Percentiles rank a stretch among this genome's conserved stretches.
Evolutionary conservation across 2,888 invertebrate species (phyloP).

Genomic region (Germaria angustata): DNA sequence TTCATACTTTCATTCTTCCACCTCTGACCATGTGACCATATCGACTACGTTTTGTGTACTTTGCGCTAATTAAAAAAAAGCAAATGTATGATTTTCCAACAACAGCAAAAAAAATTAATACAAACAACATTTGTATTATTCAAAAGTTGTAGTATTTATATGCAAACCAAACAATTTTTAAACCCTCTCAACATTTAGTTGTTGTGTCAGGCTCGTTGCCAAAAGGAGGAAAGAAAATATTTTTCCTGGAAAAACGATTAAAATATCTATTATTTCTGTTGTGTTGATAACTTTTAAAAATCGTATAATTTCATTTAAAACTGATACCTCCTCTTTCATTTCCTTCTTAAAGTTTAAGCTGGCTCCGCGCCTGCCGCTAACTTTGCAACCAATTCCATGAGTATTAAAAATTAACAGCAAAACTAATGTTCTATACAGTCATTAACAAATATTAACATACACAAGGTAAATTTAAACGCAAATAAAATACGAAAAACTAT

Average conservation of each 20-base stretch:
- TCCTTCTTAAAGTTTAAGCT: no score
- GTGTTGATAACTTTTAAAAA: no score
- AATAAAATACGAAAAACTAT: no score
- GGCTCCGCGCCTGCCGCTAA: no score
- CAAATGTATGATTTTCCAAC: no score
- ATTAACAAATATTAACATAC: neutral
- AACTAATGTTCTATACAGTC: neutral
- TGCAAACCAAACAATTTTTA: constrained; percentile 17
- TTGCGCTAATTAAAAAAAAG: constrained; percentile 58
- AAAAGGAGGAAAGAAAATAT: no score
- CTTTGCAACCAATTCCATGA: no score
- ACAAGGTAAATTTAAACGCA: neutral
- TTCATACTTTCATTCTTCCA: neutral
- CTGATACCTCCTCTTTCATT: no score
- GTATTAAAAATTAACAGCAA: neutral
- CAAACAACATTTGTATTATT: constrained; percentile 23
- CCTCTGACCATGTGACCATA: neutral
- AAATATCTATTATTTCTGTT: no score
- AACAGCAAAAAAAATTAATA: no score
- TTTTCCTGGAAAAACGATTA: no score
- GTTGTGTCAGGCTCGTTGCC: neutral
- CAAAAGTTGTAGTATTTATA: neutral
- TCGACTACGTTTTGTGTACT: constrained; percentile 29
- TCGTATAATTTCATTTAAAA: no score
- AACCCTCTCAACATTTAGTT: constrained; percentile 37